These are phyloP conservation scores for Eupithecia exiguata DNA, from an alignment of 2,888 invertebrate species.

Conservation along the genomic window DNA sequence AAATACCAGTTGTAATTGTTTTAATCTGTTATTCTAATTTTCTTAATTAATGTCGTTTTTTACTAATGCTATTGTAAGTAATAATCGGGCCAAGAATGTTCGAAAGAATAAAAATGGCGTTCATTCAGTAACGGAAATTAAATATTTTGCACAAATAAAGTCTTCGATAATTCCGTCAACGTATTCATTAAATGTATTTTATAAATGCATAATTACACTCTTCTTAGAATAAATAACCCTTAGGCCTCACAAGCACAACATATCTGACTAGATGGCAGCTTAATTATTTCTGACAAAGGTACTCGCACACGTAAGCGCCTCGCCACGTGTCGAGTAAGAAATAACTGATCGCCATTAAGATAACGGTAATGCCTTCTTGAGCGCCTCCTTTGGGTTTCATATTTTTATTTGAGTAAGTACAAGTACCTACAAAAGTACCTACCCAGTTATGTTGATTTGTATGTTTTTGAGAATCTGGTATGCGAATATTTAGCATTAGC, in stretches of 20 bases:
- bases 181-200: background rate
- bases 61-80: no score
- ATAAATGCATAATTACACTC: background rate
- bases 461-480: background rate
- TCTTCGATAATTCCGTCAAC: background rate
- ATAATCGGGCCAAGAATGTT: no score
- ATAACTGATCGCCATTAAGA: constrained; percentile 32
- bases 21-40: no score
- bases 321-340: constrained; percentile 14
- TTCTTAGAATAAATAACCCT: background rate
- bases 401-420: constrained; percentile 12
- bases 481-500: background rate
- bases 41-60: no score
- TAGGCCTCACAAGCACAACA: background rate
- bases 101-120: background rate
- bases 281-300: constrained; percentile 27
- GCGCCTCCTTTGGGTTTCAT: constrained; percentile 8
- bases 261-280: constrained; percentile 2
- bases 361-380: constrained; percentile 28
- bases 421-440: background rate
- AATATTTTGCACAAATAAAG: background rate
- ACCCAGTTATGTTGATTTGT: constrained; percentile 7
- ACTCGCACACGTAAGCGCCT: constrained; percentile 23
- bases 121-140: background rate
- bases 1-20: no score